Evolutionary conservation across 37 sponge, comb jelly and placozoan species (phyloP).

Genomic region (Chondrosia reniformis): DNA sequence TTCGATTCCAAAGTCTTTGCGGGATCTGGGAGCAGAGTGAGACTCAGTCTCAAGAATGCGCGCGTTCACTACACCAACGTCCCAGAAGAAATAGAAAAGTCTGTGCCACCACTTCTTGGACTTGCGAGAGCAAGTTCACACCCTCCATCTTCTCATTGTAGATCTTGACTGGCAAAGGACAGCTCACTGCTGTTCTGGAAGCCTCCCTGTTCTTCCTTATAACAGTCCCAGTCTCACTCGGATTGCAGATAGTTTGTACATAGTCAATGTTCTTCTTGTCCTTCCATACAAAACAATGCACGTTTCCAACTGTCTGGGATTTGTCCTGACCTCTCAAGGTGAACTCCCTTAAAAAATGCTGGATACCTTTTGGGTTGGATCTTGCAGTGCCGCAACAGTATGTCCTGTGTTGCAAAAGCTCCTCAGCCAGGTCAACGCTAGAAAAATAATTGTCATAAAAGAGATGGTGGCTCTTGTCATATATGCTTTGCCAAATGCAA

Average conservation of each 20-base stretch:
- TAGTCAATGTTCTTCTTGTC: not conserved
- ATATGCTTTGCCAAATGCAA: not conserved
- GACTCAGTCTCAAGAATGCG: not conserved
- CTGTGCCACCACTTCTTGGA: conserved; percentile 17
- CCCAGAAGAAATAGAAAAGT: conserved; percentile 14
- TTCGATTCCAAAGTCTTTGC: not conserved
- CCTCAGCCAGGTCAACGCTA: not conserved
- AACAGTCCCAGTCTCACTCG: no score
- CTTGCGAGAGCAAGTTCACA: not conserved
- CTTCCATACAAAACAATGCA: not conserved
- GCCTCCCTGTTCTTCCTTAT: no score
- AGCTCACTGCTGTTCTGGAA: not conserved
- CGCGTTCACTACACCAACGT: not conserved
- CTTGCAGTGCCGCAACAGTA: not conserved
- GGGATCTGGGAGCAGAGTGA: not conserved
- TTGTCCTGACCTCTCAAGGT: not conserved
- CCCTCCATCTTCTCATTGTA: not conserved
- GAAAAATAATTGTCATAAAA: not conserved
- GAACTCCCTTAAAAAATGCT: no score
- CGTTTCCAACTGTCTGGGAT: not conserved
- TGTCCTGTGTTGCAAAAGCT: not conserved
- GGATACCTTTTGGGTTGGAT: not conserved
- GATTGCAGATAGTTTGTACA: not conserved
- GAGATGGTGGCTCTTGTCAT: not conserved
- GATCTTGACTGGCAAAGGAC: not conserved